Evolutionary conservation across 2,888 invertebrate species (phyloP).

Genomic region (Didymodactylos carnosus): DNA sequence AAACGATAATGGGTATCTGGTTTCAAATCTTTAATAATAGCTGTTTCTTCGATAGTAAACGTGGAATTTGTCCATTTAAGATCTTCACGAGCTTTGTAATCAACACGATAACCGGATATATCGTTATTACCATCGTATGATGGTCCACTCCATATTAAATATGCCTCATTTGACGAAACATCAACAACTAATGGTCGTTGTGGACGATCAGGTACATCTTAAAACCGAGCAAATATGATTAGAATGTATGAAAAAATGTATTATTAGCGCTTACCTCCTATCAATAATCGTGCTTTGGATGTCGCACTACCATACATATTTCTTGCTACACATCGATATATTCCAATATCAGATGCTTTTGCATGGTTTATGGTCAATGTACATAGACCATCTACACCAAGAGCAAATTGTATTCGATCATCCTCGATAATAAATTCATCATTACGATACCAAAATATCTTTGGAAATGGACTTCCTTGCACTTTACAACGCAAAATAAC

Average conservation of each 20-base stretch:
- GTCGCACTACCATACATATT: conserved; percentile 47
- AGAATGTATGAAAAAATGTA: neutral
- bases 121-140: conserved; percentile 71
- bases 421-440: conserved; percentile 26
- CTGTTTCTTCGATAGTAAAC: conserved; percentile 77
- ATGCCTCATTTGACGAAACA: conserved; percentile 61
- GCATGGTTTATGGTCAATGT: conserved; percentile 33
- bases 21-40: conserved; percentile 54
- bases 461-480: conserved; percentile 27
- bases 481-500: conserved; percentile 29
- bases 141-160: conserved; percentile 78
- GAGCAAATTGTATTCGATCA: conserved; percentile 20
- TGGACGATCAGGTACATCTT: conserved; percentile 58
- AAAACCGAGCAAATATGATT: conserved; percentile 7
- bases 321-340: conserved; percentile 77
- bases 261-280: conserved; percentile 31
- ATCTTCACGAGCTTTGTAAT: conserved; percentile 43
- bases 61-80: conserved; percentile 66
- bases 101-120: conserved; percentile 68
- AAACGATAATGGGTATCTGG: conserved; percentile 67
- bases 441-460: conserved; percentile 29
- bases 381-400: conserved; percentile 28
- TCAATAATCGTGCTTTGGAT: conserved; percentile 35
- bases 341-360: conserved; percentile 54
- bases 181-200: conserved; percentile 69